Evolutionary conservation across 1,140 invertebrate species (phyloP), one percentile per base, ranked within the genome.

Genomic region (Pogonognathellus flavescens): DNA sequence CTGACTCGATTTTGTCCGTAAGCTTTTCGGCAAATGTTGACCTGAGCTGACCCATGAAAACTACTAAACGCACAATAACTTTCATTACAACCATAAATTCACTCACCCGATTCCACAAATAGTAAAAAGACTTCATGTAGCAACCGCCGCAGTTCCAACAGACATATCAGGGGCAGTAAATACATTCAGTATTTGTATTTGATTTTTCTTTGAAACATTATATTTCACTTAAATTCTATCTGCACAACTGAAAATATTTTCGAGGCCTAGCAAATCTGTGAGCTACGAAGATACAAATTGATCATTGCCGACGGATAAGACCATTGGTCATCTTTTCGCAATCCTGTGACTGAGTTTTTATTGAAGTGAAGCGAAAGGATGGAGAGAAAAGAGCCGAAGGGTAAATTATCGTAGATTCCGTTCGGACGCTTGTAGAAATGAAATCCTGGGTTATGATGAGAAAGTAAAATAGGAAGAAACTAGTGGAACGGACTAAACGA

Each of bases 361-460:
- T 9, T 76, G 25, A 50, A 76, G 70, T 76, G 41, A 76, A 50
- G 70, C 25, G 22, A 76, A 76, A 41, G 31, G 70, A 50, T 49
- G 31, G 41, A 76, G 70, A 76, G 41, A n/a, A 31, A 76, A 76
- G 70, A 76, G 70, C 70, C 70, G 70, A 76, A 49, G 70, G 70
- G 70, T 49, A 31, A 76, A 76, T 76, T 76, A 31, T 50, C 5
- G 70, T 31, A 16, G 9, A 41, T 31, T 50, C 31, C 41, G 16
- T 76, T 49, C 16, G 70, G 31, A 76, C 25, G 70, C 70, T 76
- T 31, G 41, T 25, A 76, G 70, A 76, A 76, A 76, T 76, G 70
- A 76, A 76, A 76, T 76, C 70, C 70, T 31, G n/a, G 59, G 59
- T 62, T 62, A 50, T 50, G 70, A 76, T 76, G 70, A 31, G 41